These are phyloP conservation scores for Drosophila sp. DNA, from an alignment of 1,140 invertebrate species.

Conservation along the genomic window DNA sequence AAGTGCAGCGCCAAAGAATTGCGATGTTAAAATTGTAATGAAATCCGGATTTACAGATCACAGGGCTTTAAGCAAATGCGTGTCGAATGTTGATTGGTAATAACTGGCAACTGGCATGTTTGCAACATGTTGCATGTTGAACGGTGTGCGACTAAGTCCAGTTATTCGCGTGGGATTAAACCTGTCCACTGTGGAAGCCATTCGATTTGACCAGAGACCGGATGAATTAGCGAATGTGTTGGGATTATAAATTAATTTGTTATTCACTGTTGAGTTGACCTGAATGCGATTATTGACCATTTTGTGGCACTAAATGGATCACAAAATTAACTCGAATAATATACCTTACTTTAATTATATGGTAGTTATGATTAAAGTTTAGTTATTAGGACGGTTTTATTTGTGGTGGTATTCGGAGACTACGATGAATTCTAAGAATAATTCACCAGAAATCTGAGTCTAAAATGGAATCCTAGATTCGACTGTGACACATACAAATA, in stretches of 20 bases:
- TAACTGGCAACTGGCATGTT: conserved; percentile 28
- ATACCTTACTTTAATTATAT: too few relatives aligned
- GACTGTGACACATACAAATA: too few relatives aligned
- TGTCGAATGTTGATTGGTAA: conserved; percentile 31
- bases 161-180: conserved; percentile 17
- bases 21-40: conserved; percentile 64
- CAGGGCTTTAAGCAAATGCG: conserved; percentile 38
- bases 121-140: conserved; percentile 26
- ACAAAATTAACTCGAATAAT: too few relatives aligned
- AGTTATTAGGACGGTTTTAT: too few relatives aligned
- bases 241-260: not conserved
- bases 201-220: not conserved
- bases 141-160: conserved; percentile 10
- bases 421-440: too few relatives aligned
- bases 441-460: too few relatives aligned
- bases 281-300: conserved; percentile 4
- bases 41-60: conserved; percentile 65
- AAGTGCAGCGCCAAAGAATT: conserved; percentile 39
- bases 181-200: conserved; percentile 32
- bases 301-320: conserved; percentile 1
- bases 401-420: too few relatives aligned
- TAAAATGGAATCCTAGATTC: too few relatives aligned
- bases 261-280: not conserved
- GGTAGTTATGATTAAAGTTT: too few relatives aligned
- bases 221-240: not conserved